Conservation (phyloP, 2,797 vertebrate genomes). For the Cetoscarus ocellatus region DNA sequence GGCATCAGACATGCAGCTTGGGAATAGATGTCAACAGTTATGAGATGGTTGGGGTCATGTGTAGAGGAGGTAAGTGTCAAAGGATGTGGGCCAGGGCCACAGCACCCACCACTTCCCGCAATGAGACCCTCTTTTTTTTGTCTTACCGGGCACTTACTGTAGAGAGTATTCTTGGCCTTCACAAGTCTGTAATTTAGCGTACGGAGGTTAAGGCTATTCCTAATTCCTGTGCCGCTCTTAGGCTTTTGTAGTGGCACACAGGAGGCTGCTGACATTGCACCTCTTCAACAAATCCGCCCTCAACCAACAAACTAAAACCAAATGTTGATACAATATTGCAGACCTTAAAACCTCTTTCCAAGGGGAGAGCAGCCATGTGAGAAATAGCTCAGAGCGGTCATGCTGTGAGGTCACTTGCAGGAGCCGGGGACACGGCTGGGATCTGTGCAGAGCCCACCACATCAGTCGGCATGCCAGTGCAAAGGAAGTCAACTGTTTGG, state of each 20-base stretch:
- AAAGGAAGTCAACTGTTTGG: slow-evolving; percentile 67
- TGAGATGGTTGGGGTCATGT: slow-evolving; percentile 57
- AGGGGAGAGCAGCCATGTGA: slow-evolving; percentile 41
- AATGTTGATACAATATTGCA: slow-evolving; percentile 71
- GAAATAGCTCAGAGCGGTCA: slow-evolving; percentile 45
- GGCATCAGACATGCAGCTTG: slow-evolving; percentile 1
- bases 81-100: slow-evolving; percentile 80
- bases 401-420: slow-evolving; percentile 58
- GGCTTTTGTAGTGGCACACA: slow-evolving; percentile 63
- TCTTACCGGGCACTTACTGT: slow-evolving; percentile 66
- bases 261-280: slow-evolving; percentile 71
- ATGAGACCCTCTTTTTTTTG: slow-evolving; percentile 75
- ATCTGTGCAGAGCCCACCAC: slow-evolving; percentile 47
- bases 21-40: slow-evolving; percentile 24
- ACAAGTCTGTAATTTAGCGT: slow-evolving; percentile 74
- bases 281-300: slow-evolving; percentile 66
- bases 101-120: slow-evolving; percentile 76
- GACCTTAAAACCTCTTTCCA: slow-evolving; percentile 41
- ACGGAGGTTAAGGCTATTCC: slow-evolving; percentile 57
- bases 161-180: slow-evolving; percentile 70
- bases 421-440: slow-evolving; percentile 33
- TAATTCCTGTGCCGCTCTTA: slow-evolving; percentile 63
- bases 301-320: slow-evolving; percentile 71
- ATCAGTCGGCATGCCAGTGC: slow-evolving; percentile 50
- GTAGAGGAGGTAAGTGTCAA: slow-evolving; percentile 42